Conservation (phyloP, 2,888 invertebrate genomes). For the Hydraecia micacea region DNA sequence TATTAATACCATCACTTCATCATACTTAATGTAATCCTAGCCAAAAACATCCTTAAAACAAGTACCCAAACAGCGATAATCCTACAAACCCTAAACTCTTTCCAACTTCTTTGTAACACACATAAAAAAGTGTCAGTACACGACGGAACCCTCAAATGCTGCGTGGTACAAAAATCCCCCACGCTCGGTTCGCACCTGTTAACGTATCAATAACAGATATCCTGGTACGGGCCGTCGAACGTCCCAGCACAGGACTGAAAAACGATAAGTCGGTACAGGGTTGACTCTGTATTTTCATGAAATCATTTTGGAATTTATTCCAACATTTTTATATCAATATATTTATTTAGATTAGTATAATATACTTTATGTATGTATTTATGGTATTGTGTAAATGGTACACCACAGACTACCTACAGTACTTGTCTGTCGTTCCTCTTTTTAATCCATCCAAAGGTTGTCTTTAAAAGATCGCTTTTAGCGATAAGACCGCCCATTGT, state of each 20-base stretch:
- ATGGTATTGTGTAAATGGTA: too few species aligned
- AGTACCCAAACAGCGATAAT: not conserved
- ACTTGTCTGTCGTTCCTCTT: too few species aligned
- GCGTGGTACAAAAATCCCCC: constrained; percentile 61
- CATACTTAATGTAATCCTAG: not conserved
- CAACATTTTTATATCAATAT: too few species aligned
- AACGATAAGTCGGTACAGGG: constrained; percentile 82
- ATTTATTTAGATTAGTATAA: too few species aligned
- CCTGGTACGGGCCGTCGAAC: constrained; percentile 73
- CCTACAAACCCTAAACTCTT: constrained; percentile 23
- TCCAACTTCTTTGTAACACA: constrained; percentile 22
- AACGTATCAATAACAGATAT: constrained; percentile 78
- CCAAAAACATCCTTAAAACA: not conserved
- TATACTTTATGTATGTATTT: too few species aligned
- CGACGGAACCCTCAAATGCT: constrained; percentile 52
- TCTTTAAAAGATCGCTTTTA: too few species aligned
- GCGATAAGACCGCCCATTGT: too few species aligned
- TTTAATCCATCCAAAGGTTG: too few species aligned
- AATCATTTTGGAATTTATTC: not conserved
- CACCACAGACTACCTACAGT: too few species aligned
- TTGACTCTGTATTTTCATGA: constrained; percentile 58
- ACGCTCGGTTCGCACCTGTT: constrained; percentile 71
- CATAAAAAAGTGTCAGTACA: constrained; percentile 52
- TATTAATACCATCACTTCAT: not conserved
- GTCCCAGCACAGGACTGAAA: constrained; percentile 78